Conservation (phyloP, 1,140 invertebrate genomes). For the Drosophila cardini region DNA sequence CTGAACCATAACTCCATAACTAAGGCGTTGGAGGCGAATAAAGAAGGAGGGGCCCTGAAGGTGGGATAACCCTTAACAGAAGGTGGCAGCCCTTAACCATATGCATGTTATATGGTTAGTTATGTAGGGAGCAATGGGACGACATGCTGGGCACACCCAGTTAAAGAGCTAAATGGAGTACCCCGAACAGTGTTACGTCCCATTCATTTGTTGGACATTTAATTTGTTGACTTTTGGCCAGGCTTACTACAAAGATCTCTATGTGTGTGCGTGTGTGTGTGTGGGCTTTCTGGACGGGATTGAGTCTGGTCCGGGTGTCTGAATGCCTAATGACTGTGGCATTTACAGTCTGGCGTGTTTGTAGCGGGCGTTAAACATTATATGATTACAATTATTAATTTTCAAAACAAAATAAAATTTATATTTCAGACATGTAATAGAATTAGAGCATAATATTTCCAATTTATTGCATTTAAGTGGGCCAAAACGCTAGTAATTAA, state of each 20-base stretch:
- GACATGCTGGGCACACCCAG: conserved; percentile 73
- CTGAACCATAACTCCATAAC: conserved; percentile 27
- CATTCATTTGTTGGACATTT: conserved; percentile 41
- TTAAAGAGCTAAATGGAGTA: conserved; percentile 21
- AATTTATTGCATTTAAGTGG: background rate
- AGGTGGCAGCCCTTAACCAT: conserved; percentile 37
- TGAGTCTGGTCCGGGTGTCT: background rate
- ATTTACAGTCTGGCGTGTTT: conserved; percentile 50
- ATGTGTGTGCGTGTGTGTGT: too few species aligned
- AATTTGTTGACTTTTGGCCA: conserved; percentile 56
- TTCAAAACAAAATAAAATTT: background rate
- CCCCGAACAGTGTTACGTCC: conserved; percentile 3
- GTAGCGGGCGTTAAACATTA: conserved; percentile 46
- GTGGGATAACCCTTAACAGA: conserved; percentile 37
- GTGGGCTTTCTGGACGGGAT: conserved; percentile 31
- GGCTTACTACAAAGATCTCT: background rate
- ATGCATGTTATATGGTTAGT: conserved; percentile 72
- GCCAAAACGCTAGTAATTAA: background rate
- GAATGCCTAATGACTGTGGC: conserved; percentile 67
- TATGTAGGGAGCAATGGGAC: conserved; percentile 38
- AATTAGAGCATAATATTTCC: background rate
- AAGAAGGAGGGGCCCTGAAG: background rate
- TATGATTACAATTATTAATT: conserved; percentile 66
- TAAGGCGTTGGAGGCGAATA: background rate
- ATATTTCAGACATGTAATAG: background rate